Base-by-base conservation (phyloP, 2,797 vertebrate species). In the Stomatorhinus walkeri region DNA sequence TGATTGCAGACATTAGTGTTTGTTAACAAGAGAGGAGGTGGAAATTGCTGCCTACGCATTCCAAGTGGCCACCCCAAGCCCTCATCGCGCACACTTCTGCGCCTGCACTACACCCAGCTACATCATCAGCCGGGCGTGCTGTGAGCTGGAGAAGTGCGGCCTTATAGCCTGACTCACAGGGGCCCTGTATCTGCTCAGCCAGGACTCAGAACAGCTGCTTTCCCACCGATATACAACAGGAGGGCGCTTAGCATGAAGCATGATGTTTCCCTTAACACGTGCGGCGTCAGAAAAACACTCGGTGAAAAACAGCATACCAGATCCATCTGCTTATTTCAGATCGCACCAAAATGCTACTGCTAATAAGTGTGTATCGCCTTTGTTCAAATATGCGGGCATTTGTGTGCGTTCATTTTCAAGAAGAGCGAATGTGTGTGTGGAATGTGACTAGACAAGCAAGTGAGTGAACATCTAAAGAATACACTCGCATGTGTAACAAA, bases 1-100 rank as follows among this genome's bases (percentile, higher is more conserved):
- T 87, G 85, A 87, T 56, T 56, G 85, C 85, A 36, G 85, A 52
- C 85, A 87, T 87, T 87, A 87, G 51, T 56, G 85, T 87, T 87
- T 87, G 85, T 87, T 87, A 87, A 87, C 85, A 87, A 87, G 85
- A 59, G 51, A 32, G 52, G 85, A 56, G 85, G 85, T 40, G 85
- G 52, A 87, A 40, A 87, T 87, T 56, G 52, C 24, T 40, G 51
- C 85, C 85, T 87, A 59, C 85, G 32, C 85, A 36, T 24, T 56
- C 51, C 24, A 32, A 40, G 28, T 87, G 85, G 28, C 7, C 83
- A n/a, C 85, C 85, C 14, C 85, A 7, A 56, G 16, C 85, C 28
- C 46, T 56, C 85, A 59, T 40, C 49, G 2, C 51, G 0, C 28
- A 32, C 49, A 56, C 81, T 49, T 49, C 81, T 81, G 36, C 4